Base-by-base conservation (phyloP, 2,113 vertebrate genomes). In the Heterotis niloticus region DNA sequence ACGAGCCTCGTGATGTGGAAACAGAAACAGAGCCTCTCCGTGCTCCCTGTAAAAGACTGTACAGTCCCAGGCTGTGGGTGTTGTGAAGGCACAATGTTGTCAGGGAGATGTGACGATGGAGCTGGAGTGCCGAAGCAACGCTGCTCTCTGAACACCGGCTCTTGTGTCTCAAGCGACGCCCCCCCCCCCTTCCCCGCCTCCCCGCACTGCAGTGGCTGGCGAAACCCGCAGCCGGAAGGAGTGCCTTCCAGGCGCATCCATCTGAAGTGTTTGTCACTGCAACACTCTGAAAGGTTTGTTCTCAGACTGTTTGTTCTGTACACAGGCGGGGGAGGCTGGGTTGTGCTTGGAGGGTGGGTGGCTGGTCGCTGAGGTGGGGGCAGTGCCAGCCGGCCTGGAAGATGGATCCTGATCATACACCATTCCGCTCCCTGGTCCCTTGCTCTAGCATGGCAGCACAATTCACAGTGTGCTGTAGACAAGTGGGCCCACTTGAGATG, bases 251-350 rank as follows among this genome's bases (percentile, higher is more conserved):
- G 34, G 34, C 34, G 34, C 34, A 44, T 44, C 34, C 23, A 70
- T 26, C 68, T 34, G 44, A 70, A 28, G 68, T 52, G 51, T 72
- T 72, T 52, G 54, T 52, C 34, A 7, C 44, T 23, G 44, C 51
- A 72, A 72, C 70, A 72, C 51, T 44, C 34, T 52, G 54, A n/a
- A 54, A 52, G 70, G 44, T 52, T 20, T 72, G 54, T 72, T 34
- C 34, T 72, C 34, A 44, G 34, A 44, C 34, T 44, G 34, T 44
- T 44, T 44, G 34, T 44, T 44, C 34, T 44, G 34, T 7, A 44
- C 34, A 7, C 34, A 44, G 34, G 34, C 34, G 7, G 34, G 34
- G 34, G 34, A 44, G 34, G 34, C 7, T 2, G 34, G 34, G 3
- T 44, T 44, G 34, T 7, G 34, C 3, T 44, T 44, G 34, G 34